These are phyloP conservation scores for Eupithecia pulchellata DNA, from an alignment of 2,888 invertebrate species.

Conservation along the genomic window DNA sequence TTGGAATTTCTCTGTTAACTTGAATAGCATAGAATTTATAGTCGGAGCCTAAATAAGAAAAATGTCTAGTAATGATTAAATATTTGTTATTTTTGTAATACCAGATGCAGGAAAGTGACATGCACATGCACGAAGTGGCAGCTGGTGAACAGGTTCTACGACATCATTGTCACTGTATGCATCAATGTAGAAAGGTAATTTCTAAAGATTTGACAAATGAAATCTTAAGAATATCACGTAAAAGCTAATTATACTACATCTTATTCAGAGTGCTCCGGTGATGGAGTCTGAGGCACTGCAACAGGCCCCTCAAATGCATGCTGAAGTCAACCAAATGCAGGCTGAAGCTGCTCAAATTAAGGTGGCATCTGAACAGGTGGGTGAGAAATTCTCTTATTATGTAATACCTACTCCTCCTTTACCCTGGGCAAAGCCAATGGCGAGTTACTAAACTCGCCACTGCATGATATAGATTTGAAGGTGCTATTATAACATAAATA, in stretches of 20 bases:
- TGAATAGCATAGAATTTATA: background rate
- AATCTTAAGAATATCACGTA: background rate
- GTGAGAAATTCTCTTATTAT: conserved; percentile 21
- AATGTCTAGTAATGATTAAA: background rate
- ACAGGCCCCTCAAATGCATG: conserved; percentile 76
- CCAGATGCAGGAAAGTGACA: conserved; percentile 77
- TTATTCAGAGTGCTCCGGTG: conserved; percentile 68
- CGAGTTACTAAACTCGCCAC: background rate
- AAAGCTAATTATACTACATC: background rate
- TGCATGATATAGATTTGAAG: background rate
- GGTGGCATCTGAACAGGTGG: conserved; percentile 69
- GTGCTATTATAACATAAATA: background rate
- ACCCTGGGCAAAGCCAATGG: background rate
- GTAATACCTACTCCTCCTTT: background rate
- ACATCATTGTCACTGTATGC: conserved; percentile 81
- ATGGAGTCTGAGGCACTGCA: conserved; percentile 77
- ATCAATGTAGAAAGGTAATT: conserved; percentile 75
- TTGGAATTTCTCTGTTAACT: background rate
- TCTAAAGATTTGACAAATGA: background rate
- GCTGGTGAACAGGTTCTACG: conserved; percentile 73
- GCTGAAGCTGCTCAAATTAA: conserved; percentile 70
- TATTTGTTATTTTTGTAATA: conserved; percentile 41
- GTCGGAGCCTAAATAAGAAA: background rate
- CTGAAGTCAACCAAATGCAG: conserved; percentile 70
- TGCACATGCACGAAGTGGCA: conserved; percentile 72